Base-by-base conservation (phyloP, 2,797 vertebrate species). In the Picus viridis region DNA sequence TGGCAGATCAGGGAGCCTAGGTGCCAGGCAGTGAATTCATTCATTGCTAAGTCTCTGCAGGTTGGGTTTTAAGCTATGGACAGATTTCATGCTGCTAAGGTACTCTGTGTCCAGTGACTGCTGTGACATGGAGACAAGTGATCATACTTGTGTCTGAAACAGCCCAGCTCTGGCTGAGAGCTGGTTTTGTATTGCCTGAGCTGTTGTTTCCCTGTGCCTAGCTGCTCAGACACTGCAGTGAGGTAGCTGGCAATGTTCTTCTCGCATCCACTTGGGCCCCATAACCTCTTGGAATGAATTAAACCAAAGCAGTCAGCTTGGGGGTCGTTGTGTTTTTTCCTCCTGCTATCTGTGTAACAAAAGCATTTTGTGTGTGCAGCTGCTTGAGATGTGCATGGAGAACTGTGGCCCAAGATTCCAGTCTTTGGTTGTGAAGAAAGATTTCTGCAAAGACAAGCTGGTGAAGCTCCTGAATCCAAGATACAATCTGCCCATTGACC, bases 331-430 rank as follows among this genome's bases (percentile, higher is more conserved):
- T 9, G 26, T 5, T 63, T 58, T 63, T n/a, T 4, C 2, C 17
- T 15, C 26, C 16, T 2, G 8, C 22, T n/a, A 14, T 47, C 17
- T 70, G 12, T 72, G 47, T 96, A 93, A 96, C 59, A 34, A 16
- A 67, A 90, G 30, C 7, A 47, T 61, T 87, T 67, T 94, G 34
- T 93, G 19, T 87, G 22, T 92, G 61, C 95, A 98, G 98, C 96
- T 98, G 70, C 96, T 98, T 53, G 98, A 98, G 67, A 98, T 98
- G 98, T 98, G 98, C n/a, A 56, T 98, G 80, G 96, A 98, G 93
- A 98, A 98, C 92, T 98, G 98, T 77, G 97, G 97, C 34, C 96
- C 98, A 1, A 94, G 95, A 47, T 98, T 98, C 95, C 98, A 98
- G 36, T 96, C 97, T 51, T 89, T 98, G 68, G 95, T 97, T 61